These are phyloP conservation scores for Thyatira batis DNA, from an alignment of 2,888 invertebrate species.

Conservation along the genomic window DNA sequence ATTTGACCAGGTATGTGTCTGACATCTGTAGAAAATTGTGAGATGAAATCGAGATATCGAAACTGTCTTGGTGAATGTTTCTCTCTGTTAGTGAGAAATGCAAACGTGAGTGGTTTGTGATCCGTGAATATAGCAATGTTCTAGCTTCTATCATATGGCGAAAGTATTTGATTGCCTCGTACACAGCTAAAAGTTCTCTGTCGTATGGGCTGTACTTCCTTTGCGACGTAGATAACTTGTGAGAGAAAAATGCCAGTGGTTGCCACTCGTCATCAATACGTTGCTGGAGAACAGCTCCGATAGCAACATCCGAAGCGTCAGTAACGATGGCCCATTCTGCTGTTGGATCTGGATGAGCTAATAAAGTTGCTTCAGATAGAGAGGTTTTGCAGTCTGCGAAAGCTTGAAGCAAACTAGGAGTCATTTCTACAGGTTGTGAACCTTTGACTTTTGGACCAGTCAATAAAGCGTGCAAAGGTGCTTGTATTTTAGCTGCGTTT, in stretches of 20 bases:
- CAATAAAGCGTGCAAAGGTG: neutral
- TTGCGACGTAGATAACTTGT: constrained; percentile 24
- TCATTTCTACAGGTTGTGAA: neutral
- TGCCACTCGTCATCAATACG: neutral
- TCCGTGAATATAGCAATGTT: neutral
- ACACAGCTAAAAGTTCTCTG: neutral
- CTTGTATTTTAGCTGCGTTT: neutral
- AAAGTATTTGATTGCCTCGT: neutral
- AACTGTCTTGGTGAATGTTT: constrained; percentile 14
- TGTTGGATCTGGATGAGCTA: neutral
- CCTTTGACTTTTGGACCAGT: neutral
- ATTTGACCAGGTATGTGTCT: constrained; percentile 38
- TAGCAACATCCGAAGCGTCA: constrained; percentile 27
- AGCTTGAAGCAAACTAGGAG: neutral
- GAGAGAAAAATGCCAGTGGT: constrained; percentile 28
- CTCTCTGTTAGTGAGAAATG: neutral
- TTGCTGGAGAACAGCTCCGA: constrained; percentile 49
- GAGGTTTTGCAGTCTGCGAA: neutral
- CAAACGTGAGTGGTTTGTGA: neutral
- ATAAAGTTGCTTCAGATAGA: neutral
- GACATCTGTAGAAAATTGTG: constrained; percentile 51
- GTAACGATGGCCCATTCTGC: constrained; percentile 3
- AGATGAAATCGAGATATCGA: constrained; percentile 32
- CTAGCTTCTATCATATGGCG: neutral
- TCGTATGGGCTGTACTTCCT: neutral